Evolutionary conservation across 2,797 vertebrate species (phyloP).

Genomic region (Sylvia borin): DNA sequence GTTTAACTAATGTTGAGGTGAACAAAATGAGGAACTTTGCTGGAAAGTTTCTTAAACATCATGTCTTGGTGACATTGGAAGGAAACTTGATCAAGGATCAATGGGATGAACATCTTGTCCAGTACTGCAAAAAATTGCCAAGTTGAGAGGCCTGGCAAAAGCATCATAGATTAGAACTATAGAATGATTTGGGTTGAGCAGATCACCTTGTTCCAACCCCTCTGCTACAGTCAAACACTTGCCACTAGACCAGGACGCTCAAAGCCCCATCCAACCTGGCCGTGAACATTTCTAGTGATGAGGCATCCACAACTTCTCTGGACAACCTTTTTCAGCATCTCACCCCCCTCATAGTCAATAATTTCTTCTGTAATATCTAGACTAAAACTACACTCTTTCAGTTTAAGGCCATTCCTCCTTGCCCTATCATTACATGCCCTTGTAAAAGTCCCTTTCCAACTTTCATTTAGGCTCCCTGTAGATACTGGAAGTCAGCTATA

Average conservation of each 20-base stretch:
- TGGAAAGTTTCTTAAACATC: not conserved
- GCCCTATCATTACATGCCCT: not conserved
- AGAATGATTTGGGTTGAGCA: not conserved
- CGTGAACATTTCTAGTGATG: not conserved
- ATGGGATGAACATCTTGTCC: not conserved
- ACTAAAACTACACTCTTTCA: not conserved
- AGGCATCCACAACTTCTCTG: not conserved
- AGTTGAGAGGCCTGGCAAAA: not conserved
- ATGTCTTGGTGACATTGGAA: not conserved
- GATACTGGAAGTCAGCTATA: not conserved
- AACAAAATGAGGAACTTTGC: not conserved
- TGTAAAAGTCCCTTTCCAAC: not conserved
- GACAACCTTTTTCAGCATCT: not conserved
- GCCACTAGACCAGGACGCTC: not conserved
- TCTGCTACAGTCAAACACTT: not conserved
- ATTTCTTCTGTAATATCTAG: not conserved
- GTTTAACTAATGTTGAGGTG: not conserved
- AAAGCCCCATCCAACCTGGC: not conserved
- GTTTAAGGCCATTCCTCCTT: not conserved
- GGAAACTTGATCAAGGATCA: not conserved
- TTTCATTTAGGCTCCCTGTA: not conserved
- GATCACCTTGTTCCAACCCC: not conserved
- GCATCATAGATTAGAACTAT: not conserved
- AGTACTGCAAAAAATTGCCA: not conserved
- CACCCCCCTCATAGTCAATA: not conserved